Evolutionary conservation across 2,113 vertebrate genomes (phyloP), one percentile per base, ranked within the genome.

Genomic region (Sclerurus mexicanus): DNA sequence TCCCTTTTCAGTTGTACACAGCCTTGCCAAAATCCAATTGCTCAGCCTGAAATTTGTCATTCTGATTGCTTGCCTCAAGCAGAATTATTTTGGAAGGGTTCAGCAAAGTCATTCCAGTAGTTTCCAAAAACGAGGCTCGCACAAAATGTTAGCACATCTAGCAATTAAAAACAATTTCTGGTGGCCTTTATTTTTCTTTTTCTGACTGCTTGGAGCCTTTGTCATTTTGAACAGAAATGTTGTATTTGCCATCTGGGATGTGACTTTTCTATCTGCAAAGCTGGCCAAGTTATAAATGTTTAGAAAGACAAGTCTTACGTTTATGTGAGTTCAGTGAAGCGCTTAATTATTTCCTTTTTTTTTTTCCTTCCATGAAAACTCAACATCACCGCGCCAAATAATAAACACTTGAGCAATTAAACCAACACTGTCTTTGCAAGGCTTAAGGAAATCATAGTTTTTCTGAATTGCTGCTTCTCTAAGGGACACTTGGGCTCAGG

Each of bases 101-200:
- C 78, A 94, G 75, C 90, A 93, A 86, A 95, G 95, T 94, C 79
- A 80, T 93, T 83, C 72, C 28, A 52, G 59, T 62, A 84, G 39
- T 84, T 95, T 89, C 83, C 28, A 80, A 75, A 95, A 95, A 67
- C 7, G 67, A 88, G n/a, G 35, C 33, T 88, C 71, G 44, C 91
- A 64, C 24, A 95, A 88, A 94, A 90, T 90, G 55, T 81, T 83
- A 86, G 35, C 59, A 40, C 4, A 14, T 84, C 60, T 24, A 88
- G 82, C 84, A 94, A 90, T 92, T 91, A 91, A 88, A 93, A 96
- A 55, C 75, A 74, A 37, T 92, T 96, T 96, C 58, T 79, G 35
- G 53, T 91, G 69, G 87, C 66, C 60, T 89, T 64, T 20, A 83
- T 78, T 23, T 80, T 74, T 66, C 15, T 30, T 50, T 50, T 47